Base-by-base conservation (phyloP, 2,888 invertebrate genomes). In the Pheosia gnoma region DNA sequence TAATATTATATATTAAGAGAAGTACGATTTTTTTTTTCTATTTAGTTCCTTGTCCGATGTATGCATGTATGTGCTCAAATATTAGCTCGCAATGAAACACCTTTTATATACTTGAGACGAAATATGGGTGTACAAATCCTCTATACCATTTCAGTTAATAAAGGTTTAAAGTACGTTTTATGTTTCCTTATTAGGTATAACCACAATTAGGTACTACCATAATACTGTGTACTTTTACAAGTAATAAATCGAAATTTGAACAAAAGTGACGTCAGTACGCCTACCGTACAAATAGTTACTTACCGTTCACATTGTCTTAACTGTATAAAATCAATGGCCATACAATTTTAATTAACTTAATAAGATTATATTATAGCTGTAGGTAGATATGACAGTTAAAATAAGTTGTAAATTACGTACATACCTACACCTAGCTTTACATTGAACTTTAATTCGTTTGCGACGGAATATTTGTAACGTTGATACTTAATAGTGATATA, bases 291-390 rank as follows among this genome's bases (percentile, higher is more conserved):
- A 58, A 60, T 47, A 25, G 57, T 59, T 60, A 5, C n/a, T 58
- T 59, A n/a, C 5, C 61, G 63, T 66, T 65, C 67, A 71, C 61
- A 64, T 43, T 62, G 61, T 53, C 67, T 66, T 70, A 68, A 60
- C 66, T 67, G 66, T 77, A 74, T 70, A 71, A n/a, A 47, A n/a
- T 68, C 70, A 77, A 79, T 79, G 79, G 79, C 79, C 72, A 65
- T 79, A 59, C 62, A 60, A 68, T 70, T 51, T 25, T 25, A 7
- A 51, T 7, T 25, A 7, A 13, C 25, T 51, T 51, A 25, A 8
- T 25, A 51, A 51, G 25, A 47, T 47, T 47, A 25, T 25, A 25
- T 25, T 25, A 25, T 47, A 47, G n/a, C 47, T n/a, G 47, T 51
- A 25, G 10, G 1, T 37, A 37, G 65, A 66, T 65, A 66, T 62